Percentiles rank a stretch among this genome's conserved stretches.
Evolutionary conservation across 2,888 invertebrate species (phyloP).

Genomic region (Drosophila pseudotakahashii): DNA sequence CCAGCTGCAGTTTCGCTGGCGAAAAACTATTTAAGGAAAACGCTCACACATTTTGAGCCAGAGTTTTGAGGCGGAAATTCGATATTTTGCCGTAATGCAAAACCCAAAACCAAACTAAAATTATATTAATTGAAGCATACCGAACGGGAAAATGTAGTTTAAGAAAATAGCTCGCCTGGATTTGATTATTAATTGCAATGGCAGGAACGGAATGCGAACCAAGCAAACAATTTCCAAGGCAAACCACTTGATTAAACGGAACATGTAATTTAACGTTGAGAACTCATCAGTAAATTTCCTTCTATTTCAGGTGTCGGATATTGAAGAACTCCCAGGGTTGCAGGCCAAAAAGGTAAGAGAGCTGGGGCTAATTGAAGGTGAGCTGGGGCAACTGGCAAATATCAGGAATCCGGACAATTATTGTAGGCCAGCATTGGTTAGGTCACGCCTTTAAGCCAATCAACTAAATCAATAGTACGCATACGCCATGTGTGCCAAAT

Average conservation of each 20-base stretch:
- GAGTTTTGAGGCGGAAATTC: slow-evolving; percentile 9
- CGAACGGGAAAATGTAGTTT: background rate
- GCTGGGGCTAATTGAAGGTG: slow-evolving; percentile 55
- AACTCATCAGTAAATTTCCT: slow-evolving; percentile 27
- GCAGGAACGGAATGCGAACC: slow-evolving; percentile 1
- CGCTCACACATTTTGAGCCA: background rate
- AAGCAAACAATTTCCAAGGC: slow-evolving; percentile 22
- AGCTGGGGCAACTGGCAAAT: slow-evolving; percentile 41
- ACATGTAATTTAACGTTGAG: slow-evolving; percentile 20
- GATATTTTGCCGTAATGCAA: background rate
- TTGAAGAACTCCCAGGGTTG: slow-evolving; percentile 12
- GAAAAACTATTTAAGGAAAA: background rate
- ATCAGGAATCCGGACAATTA: slow-evolving; percentile 64
- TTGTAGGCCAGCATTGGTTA: slow-evolving; percentile 60
- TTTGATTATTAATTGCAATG: slow-evolving; percentile 28
- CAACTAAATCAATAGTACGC: slow-evolving; percentile 74
- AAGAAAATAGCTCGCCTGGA: slow-evolving; percentile 2
- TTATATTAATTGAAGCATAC: slow-evolving; percentile 30
- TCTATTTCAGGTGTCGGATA: slow-evolving; percentile 26
- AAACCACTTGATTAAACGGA: slow-evolving; percentile 32
- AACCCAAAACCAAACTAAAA: background rate
- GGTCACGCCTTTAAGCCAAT: slow-evolving; percentile 72
- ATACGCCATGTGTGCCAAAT: slow-evolving; percentile 52
- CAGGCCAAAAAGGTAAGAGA: slow-evolving; percentile 27
- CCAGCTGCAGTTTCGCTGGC: slow-evolving; percentile 9